Evolutionary conservation across 2,888 invertebrate genomes (phyloP), one percentile per base, ranked within the genome.

Genomic region (Ptycholaimellus sp.): DNA sequence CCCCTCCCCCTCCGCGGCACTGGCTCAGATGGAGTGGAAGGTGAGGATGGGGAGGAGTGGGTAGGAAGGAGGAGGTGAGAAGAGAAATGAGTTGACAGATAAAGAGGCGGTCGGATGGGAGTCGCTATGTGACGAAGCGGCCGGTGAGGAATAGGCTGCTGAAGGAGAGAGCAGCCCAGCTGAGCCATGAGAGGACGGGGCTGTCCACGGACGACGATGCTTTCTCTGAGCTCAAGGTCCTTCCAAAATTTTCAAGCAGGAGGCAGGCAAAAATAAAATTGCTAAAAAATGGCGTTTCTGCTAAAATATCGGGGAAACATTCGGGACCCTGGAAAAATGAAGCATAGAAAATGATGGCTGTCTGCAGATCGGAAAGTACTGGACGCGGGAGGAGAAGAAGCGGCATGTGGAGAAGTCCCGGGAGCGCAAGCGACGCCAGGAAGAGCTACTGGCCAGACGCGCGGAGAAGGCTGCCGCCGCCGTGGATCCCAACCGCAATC

Each of bases 151-250:
- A 68, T 55, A 65, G 71, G 38, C 61, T 74, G 18, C 59, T 74
- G 34, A 69, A 71, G 46, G 73, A 74, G 47, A 60, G 74, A 30
- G 73, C 72, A 3, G 62, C 70, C 40, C 69, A 70, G 49, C 66
- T 74, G 41, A 67, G 67, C 22, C 70, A 72, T 47, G 73, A 76
- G 52, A 62, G 75, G 14, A 67, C 68, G 32, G 71, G 71, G 2
- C 64, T 72, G 37, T 72, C 72, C 1, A 74, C 74, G 0, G 76
- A 77, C 53, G 76, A 77, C 49, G 76, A 77, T 48, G 73, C 74
- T 17, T 68, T 72, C 58, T 74, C 74, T 13, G 76, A 76, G 54
- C 64, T 76, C 42, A 77, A 76, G 42, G 46, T 52, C 17, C n/a
- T n/a, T n/a, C n/a, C n/a, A n/a, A n/a, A n/a, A n/a, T n/a, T n/a